A percentile compares a stretch with the other conserved stretches of the same genome.
These are phyloP conservation scores for Pseudolaguvia tuberculata DNA, from an alignment of 2,113 vertebrate genomes.

Conservation along the genomic window DNA sequence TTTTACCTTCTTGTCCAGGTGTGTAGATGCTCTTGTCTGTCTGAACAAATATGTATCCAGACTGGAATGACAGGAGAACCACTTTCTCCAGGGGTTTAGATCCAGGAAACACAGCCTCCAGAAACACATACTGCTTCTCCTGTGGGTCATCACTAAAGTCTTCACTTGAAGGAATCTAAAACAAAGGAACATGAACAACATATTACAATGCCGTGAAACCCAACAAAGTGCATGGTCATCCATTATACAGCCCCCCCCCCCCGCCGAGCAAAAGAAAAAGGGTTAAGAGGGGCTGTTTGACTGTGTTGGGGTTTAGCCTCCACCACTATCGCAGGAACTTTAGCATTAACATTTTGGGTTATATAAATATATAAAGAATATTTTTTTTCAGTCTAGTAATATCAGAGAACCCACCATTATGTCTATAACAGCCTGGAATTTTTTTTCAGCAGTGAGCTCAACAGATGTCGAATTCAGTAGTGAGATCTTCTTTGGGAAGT, in stretches of 20 bases:
- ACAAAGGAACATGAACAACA: not conserved
- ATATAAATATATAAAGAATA: no score
- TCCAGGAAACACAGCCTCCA: conserved; percentile 40
- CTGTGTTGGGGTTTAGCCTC: no score
- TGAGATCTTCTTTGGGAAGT: conserved; percentile 53
- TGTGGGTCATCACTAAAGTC: not conserved
- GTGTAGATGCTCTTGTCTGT: conserved; percentile 52
- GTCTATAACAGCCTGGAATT: conserved; percentile 50
- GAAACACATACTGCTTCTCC: conserved; percentile 43
- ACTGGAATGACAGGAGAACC: conserved; percentile 48
- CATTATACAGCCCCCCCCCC: no score
- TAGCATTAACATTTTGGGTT: no score
- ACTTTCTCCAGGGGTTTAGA: conserved; percentile 32
- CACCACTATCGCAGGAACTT: no score
- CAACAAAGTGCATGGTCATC: no score
- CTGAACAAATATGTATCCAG: conserved; percentile 50
- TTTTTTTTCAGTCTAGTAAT: not conserved
- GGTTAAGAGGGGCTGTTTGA: no score
- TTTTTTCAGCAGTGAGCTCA: conserved; percentile 25
- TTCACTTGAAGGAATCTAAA: conserved; percentile 35
- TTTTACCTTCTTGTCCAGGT: conserved; percentile 26
- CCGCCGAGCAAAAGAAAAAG: no score
- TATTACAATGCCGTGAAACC: not conserved
- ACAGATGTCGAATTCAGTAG: conserved; percentile 29
- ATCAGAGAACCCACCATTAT: conserved; percentile 42